Evolutionary conservation across 2,797 vertebrate species (phyloP).

Genomic region (Discoglossus pictus): DNA sequence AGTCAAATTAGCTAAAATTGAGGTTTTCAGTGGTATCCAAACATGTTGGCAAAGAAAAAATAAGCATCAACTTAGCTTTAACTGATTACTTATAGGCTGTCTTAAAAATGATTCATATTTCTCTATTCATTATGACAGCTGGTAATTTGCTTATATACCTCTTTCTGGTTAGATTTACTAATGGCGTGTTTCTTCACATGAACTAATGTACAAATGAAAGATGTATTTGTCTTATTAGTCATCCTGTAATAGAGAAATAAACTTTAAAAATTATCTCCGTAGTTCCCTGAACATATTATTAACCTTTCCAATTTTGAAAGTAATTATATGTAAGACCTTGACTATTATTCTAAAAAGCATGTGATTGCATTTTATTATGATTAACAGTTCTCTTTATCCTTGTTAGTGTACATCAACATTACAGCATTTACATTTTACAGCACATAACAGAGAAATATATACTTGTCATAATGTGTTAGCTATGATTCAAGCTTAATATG

Average conservation of each 20-base stretch:
- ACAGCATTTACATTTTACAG: too few relatives aligned
- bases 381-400: constrained; percentile 10
- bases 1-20: too few relatives aligned
- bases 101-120: constrained; percentile 1
- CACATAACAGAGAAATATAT: too few relatives aligned
- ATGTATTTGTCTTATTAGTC: constrained; percentile 13
- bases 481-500: too few relatives aligned
- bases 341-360: constrained; percentile 23
- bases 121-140: background rate
- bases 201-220: background rate
- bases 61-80: too few relatives aligned
- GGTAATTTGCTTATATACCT: constrained; percentile 25
- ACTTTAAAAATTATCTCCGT: constrained; percentile 3
- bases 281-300: constrained; percentile 30
- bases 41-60: too few relatives aligned
- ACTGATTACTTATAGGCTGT: too few relatives aligned
- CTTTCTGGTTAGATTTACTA: constrained; percentile 4
- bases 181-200: background rate
- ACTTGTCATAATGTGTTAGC: too few relatives aligned
- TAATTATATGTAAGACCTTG: constrained; percentile 26
- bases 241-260: constrained; percentile 1
- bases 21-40: too few relatives aligned
- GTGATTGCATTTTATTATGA: constrained; percentile 22
- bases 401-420: background rate
- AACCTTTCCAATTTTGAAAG: constrained; percentile 28